Base-by-base conservation (phyloP, 2,797 vertebrate species). In the Passerculus sandwichensis region DNA sequence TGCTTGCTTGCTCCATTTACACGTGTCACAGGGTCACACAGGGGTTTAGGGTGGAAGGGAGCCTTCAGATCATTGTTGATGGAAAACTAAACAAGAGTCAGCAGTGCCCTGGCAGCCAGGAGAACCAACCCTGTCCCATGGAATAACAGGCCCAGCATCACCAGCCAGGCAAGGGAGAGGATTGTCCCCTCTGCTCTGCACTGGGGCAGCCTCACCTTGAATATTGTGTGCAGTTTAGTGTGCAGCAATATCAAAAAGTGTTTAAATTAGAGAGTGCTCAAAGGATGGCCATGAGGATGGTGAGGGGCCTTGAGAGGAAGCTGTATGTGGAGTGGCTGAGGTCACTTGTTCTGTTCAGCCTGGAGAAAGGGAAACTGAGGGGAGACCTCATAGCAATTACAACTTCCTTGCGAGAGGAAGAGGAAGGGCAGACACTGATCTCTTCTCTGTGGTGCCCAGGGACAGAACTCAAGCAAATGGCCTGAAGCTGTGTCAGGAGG, bases 71-170 rank as follows among this genome's bases (percentile, higher is more conserved):
- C 22, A 11, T 17, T 59, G 11, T 14, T 27, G 53, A n/a, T 50
- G 30, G n/a, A 57, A 50, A 65, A 36, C 5, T 25, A 36, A 44
- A 14, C 16, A 20, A 21, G 18, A 36, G 10, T 10, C 59, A 79
- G 27, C 51, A 57, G 15, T 57, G 36, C 18, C 44, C 44, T 50
- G 75, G 50, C 36, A 72, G 50, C 27, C 66, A 50, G 15, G 27
- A 36, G 22, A 7, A 15, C 32, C 50, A 64, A 4, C 0, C 0
- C 0, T 44, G 12, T n/a, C 44, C 36, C 36, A 36, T 4, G 42
- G 9, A 0, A 8, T 15, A 32, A 27, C 44, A 71, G 22, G 32
- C 9, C 13, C 27, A 72, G 32, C 45, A 20, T 14, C 0, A 0
- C 13, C 29, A 79, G 51, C 23, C 0, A 0, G 85, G 23, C 38